Evolutionary conservation across 2,888 invertebrate genomes (phyloP), one percentile per base, ranked within the genome.

Genomic region (Eulithis testata): DNA sequence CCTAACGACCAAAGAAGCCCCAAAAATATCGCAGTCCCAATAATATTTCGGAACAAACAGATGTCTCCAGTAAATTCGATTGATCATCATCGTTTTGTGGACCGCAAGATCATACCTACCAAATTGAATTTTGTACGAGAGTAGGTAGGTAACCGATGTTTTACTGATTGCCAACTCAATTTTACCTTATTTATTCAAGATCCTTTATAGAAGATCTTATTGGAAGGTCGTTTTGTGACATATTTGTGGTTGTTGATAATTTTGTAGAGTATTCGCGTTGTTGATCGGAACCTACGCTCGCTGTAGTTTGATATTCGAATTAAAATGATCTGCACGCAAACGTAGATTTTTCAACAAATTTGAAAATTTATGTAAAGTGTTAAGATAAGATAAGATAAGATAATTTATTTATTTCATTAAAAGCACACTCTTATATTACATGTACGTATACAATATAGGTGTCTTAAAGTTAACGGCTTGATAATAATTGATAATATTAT

Each of bases 81-180:
- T 60, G 64, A 51, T 56, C 60, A 58, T 58, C 55, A 51, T 56
- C 51, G n/a, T 64, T 64, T 58, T 27, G 64, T 9, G 54, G 52
- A 40, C 56, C 43, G 51, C 43, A 44, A 27, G 45, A 45, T 55
- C 58, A 45, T 37, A 53, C 14, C 14, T 7, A 21, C 14, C 55
- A 60, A 60, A 65, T 65, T 65, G 64, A 60, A 65, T 60, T 65
- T 40, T 37, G 27, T 60, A 60, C 45, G 50, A 59, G 37, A 21
- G 5, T 14, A 6, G 36, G 54, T 8, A 37, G 47, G 59, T 64
- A 64, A 59, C 64, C 59, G 55, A 50, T 60, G 51, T 65, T 64
- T 27, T 60, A 60, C 60, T 65, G 64, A 65, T 56, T 65, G 59
- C 36, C 43, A 43, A 52, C 43, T 43, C 47, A 49, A 40, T 49